These are phyloP conservation scores for Engystomops pustulosus DNA, from an alignment of 2,113 vertebrate genomes.

Conservation along the genomic window DNA sequence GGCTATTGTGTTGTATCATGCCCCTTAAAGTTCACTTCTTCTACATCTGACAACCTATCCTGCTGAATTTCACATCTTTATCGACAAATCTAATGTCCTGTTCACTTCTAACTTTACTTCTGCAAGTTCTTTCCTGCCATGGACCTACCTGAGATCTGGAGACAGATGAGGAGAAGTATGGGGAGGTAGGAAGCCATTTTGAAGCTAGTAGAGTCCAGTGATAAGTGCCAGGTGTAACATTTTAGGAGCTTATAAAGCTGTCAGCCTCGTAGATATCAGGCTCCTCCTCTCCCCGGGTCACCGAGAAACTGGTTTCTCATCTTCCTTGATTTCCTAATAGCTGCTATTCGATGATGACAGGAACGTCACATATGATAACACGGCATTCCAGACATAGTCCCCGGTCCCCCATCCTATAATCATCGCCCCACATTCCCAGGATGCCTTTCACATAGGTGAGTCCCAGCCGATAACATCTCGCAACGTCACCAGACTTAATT, in stretches of 20 bases:
- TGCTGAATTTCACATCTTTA: no score
- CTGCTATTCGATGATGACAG: background rate
- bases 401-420: background rate
- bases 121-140: no score
- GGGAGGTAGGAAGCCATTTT: slow-evolving; percentile 41
- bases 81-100: no score
- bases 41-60: background rate
- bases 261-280: background rate
- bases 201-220: background rate
- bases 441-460: background rate
- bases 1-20: no score
- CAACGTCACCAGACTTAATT: background rate
- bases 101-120: no score
- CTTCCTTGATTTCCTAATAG: background rate
- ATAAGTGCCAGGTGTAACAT: no score
- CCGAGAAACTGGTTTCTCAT: slow-evolving; percentile 11
- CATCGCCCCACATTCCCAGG: slow-evolving; percentile 23
- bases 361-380: background rate
- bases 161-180: background rate
- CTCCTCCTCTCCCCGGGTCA: background rate
- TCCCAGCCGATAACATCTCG: background rate
- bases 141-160: slow-evolving; percentile 46
- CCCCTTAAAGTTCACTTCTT: no score
- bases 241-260: background rate
- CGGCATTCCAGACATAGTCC: slow-evolving; percentile 16